Base-by-base conservation (phyloP, 2,888 invertebrate species). In the Trissolcus japonicus region DNA sequence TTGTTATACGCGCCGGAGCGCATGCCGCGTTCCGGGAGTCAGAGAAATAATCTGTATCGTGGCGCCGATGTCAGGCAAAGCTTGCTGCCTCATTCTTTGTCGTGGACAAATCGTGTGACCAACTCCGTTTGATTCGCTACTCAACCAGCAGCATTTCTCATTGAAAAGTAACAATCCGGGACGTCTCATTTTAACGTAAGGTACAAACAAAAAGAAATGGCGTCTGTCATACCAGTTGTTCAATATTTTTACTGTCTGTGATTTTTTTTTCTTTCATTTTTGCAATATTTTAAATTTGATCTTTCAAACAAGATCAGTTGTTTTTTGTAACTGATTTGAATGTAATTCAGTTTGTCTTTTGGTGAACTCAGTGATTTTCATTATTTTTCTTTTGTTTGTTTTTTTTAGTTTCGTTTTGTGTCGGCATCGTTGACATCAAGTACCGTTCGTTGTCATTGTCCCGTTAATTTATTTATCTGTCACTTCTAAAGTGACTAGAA, bases 11-110 rank as follows among this genome's bases (percentile, higher is more conserved):
- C 16, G 56, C 50, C 66, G 65, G 25, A 57, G 75, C 68, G 68
- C 59, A 68, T 51, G 68, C 54, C 63, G 63, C 68, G 54, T 75
- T 67, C 68, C 75, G 63, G 59, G 68, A 59, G 60, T 25, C 55
- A 55, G 14, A 60, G 29, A 59, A 57, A 74, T 59, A 54, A 67
- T 62, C 74, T 67, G 67, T 68, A 75, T 75, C 75, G 63, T 57
- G 57, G 9, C 35, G 61, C 56, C 50, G 62, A 75, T 75, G 67
- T 55, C 67, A 59, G 63, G 35, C 57, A 46, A 43, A 54, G 61
- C 59, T 67, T 43, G 56, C 29, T 54, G 54, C 48, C 54, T 57
- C 63, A 25, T 57, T 75, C 50, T 43, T 68, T 55, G 68, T 60
- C 54, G 59, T 60, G 55, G 60, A 68, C 35, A 65, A 63, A 62